A percentile compares a stretch with the other conserved stretches of the same genome.
Conservation (phyloP, 2,113 vertebrate genomes). For the Apus apus region DNA sequence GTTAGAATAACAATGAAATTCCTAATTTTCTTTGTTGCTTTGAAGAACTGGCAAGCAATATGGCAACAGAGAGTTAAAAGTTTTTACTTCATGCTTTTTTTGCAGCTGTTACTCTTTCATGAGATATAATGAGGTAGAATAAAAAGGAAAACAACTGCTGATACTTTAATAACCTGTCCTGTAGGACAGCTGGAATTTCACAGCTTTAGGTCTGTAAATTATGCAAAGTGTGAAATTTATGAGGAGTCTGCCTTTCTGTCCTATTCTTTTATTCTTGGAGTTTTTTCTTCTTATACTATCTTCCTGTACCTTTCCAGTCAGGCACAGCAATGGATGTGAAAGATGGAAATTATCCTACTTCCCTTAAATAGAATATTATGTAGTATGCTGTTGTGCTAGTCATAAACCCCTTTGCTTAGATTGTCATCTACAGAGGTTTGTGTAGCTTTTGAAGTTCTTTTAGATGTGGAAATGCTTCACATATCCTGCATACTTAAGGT, state of each 20-base stretch:
- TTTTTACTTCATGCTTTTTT: not conserved
- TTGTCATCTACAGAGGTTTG: not conserved
- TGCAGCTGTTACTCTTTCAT: not conserved
- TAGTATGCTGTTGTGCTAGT: not conserved
- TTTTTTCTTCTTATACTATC: not conserved
- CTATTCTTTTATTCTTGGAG: not conserved
- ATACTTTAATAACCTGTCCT: conserved; percentile 29
- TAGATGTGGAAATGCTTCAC: conserved; percentile 30
- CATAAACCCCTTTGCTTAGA: not conserved
- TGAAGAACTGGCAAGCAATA: not conserved
- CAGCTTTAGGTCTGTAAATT: not conserved
- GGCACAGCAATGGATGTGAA: not conserved
- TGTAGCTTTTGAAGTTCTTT: conserved; percentile 32
- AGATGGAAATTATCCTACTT: not conserved
- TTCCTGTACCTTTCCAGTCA: not conserved
- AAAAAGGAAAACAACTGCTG: conserved; percentile 19
- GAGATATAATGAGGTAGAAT: not conserved
- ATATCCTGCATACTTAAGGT: not conserved
- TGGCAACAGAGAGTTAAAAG: not conserved
- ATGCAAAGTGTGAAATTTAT: not conserved
- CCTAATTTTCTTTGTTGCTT: not conserved
- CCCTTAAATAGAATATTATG: not conserved
- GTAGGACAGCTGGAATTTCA: conserved; percentile 16
- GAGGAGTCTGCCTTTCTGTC: not conserved
- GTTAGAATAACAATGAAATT: not conserved